Percentiles rank a stretch among this genome's conserved stretches.
These are phyloP conservation scores for Venustaconcha ellipsiformis DNA, from an alignment of 1,140 invertebrate species.

Conservation along the genomic window DNA sequence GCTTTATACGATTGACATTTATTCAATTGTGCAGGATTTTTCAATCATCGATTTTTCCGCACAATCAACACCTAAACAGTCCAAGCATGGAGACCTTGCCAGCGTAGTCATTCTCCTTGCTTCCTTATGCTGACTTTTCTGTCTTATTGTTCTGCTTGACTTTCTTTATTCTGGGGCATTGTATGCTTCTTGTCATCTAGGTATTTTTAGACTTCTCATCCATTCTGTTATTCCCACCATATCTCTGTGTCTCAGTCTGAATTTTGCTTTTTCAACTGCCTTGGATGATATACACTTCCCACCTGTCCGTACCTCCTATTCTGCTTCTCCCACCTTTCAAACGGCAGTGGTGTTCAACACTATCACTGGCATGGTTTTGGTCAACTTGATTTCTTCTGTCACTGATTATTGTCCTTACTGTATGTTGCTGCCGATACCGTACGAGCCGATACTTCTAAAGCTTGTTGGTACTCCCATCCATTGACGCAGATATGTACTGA, in stretches of 20 bases:
- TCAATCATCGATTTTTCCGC: too few species aligned
- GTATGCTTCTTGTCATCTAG: conserved; percentile 4
- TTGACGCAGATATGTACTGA: background rate
- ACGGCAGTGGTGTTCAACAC: too few species aligned
- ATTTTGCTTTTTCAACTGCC: conserved; percentile 6
- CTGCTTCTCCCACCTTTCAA: conserved; percentile 16
- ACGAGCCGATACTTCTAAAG: conserved; percentile 21
- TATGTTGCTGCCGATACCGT: conserved; percentile 21
- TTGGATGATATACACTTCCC: conserved; percentile 16
- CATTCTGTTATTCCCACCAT: conserved; percentile 6
- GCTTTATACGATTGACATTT: too few species aligned
- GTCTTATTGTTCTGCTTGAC: conserved; percentile 12
- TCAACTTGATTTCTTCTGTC: conserved; percentile 32
- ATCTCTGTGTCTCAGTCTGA: conserved; percentile 20
- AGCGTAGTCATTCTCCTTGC: conserved; percentile 13
- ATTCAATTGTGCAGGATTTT: too few species aligned
- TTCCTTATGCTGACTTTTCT: conserved; percentile 9
- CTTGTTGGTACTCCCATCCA: conserved; percentile 25
- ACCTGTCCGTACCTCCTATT: conserved; percentile 7
- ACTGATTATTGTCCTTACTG: conserved; percentile 15
- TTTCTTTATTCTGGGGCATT: conserved; percentile 4
- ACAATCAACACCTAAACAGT: too few species aligned
- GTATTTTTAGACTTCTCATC: background rate
- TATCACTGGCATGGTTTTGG: conserved; percentile 18
- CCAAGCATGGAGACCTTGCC: background rate